Base-by-base conservation (phyloP, 2,797 vertebrate species). In the Phoeniculus purpureus region DNA sequence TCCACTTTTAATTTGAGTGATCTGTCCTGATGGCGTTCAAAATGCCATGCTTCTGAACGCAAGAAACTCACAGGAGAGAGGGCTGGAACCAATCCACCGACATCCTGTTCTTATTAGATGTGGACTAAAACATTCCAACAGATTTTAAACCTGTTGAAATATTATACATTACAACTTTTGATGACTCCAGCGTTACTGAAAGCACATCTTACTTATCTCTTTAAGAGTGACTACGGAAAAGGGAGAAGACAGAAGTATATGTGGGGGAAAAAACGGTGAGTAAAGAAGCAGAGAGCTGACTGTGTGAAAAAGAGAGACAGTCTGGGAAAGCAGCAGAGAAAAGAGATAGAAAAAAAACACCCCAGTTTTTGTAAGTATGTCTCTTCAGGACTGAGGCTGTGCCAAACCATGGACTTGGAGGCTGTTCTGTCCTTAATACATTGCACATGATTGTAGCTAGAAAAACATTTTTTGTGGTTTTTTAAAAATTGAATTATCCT, bases 391-490 rank as follows among this genome's bases (percentile, higher is more conserved):
- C 56, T 78, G 90, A 94, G 55, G 19, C 70, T 50, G 37, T 95
- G 95, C 95, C 94, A 95, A 50, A 84, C 85, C 91, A 91, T 94
- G 90, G 66, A 66, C 76, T 94, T 91, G 93, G 93, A 95, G 86
- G 34, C 94, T 85, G 66, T 87, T 92, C 88, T 89, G 76, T 66
- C 68, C 88, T 81, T 95, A 95, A 95, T 96, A 88, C 84, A 78
- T 95, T 92, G 91, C 95, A 95, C 86, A 95, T 95, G 93, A 91
- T 91, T 90, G 66, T 94, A 96, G 93, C 86, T 94, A 89, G 81
- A 80, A 93, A 92, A 93, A 91, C 82, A 92, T 75, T 94, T 92
- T 92, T 89, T 90, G 90, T 80, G 83, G 81, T 88, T 91, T 95
- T 55, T 6, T 62, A 89, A 94, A 78, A 72, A 95, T 91, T 90